Base-by-base conservation (phyloP, 2,113 vertebrate genomes). In the Triplophysa dalaica region DNA sequence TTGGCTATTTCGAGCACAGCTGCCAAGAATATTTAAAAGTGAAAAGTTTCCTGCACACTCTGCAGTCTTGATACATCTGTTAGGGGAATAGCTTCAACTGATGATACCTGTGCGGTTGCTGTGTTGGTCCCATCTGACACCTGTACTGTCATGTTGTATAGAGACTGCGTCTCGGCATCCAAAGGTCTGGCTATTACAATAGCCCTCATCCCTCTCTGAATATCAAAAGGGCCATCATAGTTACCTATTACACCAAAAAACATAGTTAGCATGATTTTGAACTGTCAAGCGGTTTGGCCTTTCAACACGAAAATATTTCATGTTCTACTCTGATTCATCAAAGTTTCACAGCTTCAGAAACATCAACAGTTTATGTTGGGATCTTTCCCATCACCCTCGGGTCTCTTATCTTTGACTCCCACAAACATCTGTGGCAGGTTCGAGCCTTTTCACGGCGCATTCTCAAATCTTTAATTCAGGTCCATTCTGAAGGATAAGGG, bases 131-230 rank as follows among this genome's bases (percentile, higher is more conserved):
- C 98, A 88, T 99, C 98, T 68, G 98, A 98, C 91, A 97, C 98
- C 86, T 97, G 96, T 82, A 99, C 92, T 2, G 93, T 98, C 95
- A 99, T 94, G 86, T 98, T 98, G 89, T 97, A 99, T 77, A 94
- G 78, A 6, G 95, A 96, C 87, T 95, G 95, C 81, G 93, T 89
- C 87, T 99, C 98, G 41, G 97, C 96, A 79, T 99, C 98, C 88
- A 99, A 81, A 65, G 95, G 94, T 86, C 94, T 98, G 81, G 97
- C 97, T 76, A 99, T 94, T 54, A 98, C 94, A 81, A 99, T 91
- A 33, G 94, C 97, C 60, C 95, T 96, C 70, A 96, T 89, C n/a
- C 95, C 96, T 87, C 95, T 95, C 85, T 96, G 93, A 87, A 94
- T 94, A 83, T 98, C 95, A 93, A 95, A 96, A 83, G 94, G 93